Base-by-base conservation (phyloP, 2,888 invertebrate genomes). In the Ferdinandea cuprea region DNA sequence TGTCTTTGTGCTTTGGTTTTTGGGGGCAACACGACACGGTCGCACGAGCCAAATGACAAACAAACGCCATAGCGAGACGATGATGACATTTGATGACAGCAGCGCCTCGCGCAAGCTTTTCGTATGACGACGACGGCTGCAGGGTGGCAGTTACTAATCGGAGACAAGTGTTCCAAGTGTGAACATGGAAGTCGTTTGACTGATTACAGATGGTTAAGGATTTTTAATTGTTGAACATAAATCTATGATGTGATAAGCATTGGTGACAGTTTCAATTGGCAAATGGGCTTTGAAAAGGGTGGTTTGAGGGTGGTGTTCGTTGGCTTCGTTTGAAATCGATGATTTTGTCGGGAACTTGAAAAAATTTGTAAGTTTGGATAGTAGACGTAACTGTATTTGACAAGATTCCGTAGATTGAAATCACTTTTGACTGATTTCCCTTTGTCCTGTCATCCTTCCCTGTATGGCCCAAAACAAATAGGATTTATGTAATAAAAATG, bases 71-170 rank as follows among this genome's bases (percentile, higher is more conserved):
- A 77, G 46, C 52, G 56, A 65, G 50, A 66, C 58, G 25, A 78
- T 21, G 72, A 72, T 83, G 83, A 83, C 83, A 83, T 73, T 83
- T 83, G 78, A 83, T 83, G 83, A 83, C 78, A 83, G 63, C 78
- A 83, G 63, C 72, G 72, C 52, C 79, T 44, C 48, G 71, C 48
- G 66, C 65, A 46, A 63, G 52, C 42, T 17, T 19, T 44, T 19
- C 25, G 54, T 61, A 15, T 19, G 40, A 35, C 52, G 15, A 32
- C 17, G 17, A 17, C 42, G 13, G 48, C 19, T 28, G 6, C 17
- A 9, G 21, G 13, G 40, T 19, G 69, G 77, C 81, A 77, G 72
- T 72, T 78, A 83, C 83, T 83, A 83, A 83, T 83, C 78, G 83
- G 46, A 61, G 72, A 63, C 83, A 83, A 83, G 83, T 83, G 83